Evolutionary conservation across 2,888 invertebrate species (phyloP).

Genomic region (Agapetus fuscipes): DNA sequence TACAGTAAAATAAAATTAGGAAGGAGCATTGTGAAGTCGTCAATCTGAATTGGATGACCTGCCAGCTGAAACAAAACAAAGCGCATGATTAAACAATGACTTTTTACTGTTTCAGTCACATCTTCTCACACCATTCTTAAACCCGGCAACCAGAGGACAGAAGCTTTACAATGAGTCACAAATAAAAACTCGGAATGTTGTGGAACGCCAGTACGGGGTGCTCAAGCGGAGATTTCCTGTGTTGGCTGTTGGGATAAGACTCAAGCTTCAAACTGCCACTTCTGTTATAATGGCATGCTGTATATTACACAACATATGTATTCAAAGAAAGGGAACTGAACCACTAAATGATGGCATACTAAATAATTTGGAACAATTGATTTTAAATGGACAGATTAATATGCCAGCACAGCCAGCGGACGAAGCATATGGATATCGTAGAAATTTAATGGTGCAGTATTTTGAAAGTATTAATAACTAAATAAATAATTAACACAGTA

Average conservation of each 20-base stretch:
- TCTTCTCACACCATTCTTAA: background rate
- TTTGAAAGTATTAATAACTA: too few species aligned
- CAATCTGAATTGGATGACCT: too few species aligned
- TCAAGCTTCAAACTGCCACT: constrained; percentile 20
- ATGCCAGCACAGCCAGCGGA: too few species aligned
- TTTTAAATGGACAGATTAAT: too few species aligned
- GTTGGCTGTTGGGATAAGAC: constrained; percentile 24
- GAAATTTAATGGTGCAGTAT: too few species aligned
- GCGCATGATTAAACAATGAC: background rate
- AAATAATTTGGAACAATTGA: too few species aligned
- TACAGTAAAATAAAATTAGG: too few species aligned
- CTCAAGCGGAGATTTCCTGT: constrained; percentile 1
- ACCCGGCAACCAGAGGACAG: background rate
- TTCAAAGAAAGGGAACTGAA: constrained; percentile 11
- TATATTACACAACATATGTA: constrained; percentile 24
- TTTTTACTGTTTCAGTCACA: background rate
- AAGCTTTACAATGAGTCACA: constrained; percentile 25
- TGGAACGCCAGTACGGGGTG: constrained; percentile 23
- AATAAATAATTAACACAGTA: too few species aligned
- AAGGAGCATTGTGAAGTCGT: too few species aligned
- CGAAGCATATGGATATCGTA: too few species aligned
- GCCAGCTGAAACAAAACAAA: too few species aligned
- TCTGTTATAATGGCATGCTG: constrained; percentile 24
- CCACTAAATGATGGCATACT: constrained; percentile 13
- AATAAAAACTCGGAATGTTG: constrained; percentile 25